Percentiles rank a stretch among this genome's conserved stretches.
These are phyloP conservation scores for Drosophila phalerata DNA, from an alignment of 2,888 invertebrate genomes.

Conservation along the genomic window DNA sequence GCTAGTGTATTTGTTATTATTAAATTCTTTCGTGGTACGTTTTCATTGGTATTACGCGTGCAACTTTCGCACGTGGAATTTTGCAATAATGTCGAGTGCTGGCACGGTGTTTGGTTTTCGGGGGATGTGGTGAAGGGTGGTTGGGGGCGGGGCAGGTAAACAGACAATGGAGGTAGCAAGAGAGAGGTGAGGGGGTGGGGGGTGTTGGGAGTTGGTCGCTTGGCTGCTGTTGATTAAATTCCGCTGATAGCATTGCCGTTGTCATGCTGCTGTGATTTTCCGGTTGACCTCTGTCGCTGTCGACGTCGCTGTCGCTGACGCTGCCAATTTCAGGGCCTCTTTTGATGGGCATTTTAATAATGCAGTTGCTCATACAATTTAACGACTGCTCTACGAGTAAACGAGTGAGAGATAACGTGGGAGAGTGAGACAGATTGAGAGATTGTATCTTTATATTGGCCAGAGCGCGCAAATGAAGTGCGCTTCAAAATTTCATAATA, in stretches of 20 bases:
- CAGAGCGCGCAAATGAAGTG: constrained; percentile 52
- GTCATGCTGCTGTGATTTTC: constrained; percentile 72
- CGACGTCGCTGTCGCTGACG: constrained; percentile 24
- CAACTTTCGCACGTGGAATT: constrained; percentile 77
- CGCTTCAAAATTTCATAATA: constrained; percentile 50
- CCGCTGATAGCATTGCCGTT: constrained; percentile 66
- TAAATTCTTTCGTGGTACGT: constrained; percentile 65
- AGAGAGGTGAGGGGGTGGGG: neutral
- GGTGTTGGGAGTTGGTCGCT: constrained; percentile 11
- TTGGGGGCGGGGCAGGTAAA: neutral
- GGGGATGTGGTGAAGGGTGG: neutral
- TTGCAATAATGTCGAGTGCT: constrained; percentile 65
- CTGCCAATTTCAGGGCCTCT: constrained; percentile 47
- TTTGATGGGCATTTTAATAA: constrained; percentile 73
- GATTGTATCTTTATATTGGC: constrained; percentile 14
- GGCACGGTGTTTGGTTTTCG: constrained; percentile 6
- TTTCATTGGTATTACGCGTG: constrained; percentile 71
- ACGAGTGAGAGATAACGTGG: neutral
- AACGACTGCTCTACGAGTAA: constrained; percentile 28
- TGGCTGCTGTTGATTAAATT: constrained; percentile 73
- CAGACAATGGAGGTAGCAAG: neutral
- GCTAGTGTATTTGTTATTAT: constrained; percentile 42
- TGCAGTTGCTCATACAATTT: constrained; percentile 55
- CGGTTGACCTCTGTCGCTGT: constrained; percentile 59
- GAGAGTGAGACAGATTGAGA: neutral